Percentiles rank a stretch among this genome's conserved stretches.
Conservation (phyloP, 2,888 invertebrate species). For the Cheiracanthium punctorium region DNA sequence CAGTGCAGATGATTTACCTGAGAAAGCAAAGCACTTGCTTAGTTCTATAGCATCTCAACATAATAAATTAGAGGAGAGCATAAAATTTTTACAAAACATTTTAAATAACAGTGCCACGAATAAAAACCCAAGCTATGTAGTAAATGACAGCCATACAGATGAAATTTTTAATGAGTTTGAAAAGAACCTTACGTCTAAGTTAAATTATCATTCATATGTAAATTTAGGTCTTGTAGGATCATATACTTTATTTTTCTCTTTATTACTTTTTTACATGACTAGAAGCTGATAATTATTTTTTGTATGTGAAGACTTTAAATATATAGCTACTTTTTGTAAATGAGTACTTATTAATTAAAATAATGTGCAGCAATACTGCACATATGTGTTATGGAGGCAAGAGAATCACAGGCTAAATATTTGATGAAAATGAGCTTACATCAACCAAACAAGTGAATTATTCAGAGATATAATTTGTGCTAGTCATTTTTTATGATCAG, state of each 20-base stretch:
- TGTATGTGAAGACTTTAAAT: not conserved
- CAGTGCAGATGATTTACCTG: not conserved
- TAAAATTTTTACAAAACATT: conserved; percentile 12
- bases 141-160: not conserved
- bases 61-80: conserved; percentile 3
- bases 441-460: too few relatives aligned
- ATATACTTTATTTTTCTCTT: not conserved
- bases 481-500: too few relatives aligned
- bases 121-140: not conserved
- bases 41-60: conserved; percentile 23
- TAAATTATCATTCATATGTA: conserved; percentile 29
- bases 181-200: conserved; percentile 27
- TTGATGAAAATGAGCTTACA: too few relatives aligned
- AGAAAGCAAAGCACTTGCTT: conserved; percentile 13
- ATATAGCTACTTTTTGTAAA: too few relatives aligned
- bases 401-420: too few relatives aligned
- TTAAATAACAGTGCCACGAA: conserved; percentile 7
- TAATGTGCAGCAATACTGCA: too few relatives aligned
- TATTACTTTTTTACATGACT: not conserved
- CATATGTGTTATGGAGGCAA: too few relatives aligned
- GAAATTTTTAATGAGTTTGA: conserved; percentile 29
- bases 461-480: too few relatives aligned
- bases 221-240: conserved; percentile 5
- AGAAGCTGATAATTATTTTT: not conserved
- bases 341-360: too few relatives aligned